Conservation (phyloP, 2,888 invertebrate species). For the Phengaris arion region DNA sequence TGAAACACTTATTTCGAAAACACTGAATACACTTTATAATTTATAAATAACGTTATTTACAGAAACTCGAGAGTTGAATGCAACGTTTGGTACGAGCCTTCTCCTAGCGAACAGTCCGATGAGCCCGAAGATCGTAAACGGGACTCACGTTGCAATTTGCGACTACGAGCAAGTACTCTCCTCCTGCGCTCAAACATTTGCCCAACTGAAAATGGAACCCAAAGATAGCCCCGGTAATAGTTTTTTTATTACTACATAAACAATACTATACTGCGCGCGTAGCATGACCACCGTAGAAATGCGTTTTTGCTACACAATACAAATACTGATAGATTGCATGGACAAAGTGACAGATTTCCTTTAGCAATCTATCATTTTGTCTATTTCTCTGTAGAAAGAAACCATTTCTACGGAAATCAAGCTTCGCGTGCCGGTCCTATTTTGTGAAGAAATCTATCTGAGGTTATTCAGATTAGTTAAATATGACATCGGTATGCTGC, state of each 20-base stretch:
- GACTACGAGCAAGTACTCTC: constrained; percentile 87
- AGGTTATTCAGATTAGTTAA: background rate
- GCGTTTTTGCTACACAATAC: no score
- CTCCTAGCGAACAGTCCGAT: constrained; percentile 96
- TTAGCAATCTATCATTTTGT: no score
- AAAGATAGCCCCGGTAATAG: constrained; percentile 87
- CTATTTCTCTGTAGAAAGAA: background rate
- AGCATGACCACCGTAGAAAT: no score
- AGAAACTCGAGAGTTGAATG: constrained; percentile 91
- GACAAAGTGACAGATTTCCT: no score
- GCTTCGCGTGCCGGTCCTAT: no score
- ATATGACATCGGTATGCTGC: background rate
- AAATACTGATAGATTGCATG: no score
- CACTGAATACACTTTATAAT: no score
- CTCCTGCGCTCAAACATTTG: constrained; percentile 85
- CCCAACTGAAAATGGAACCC: constrained; percentile 84
- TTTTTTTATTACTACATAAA: background rate
- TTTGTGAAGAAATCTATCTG: background rate
- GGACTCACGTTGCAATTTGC: constrained; percentile 94
- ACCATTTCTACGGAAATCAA: no score
- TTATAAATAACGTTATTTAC: constrained; percentile 32
- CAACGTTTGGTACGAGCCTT: constrained; percentile 95
- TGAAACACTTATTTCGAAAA: no score
- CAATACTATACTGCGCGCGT: no score
- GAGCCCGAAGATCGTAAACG: constrained; percentile 97